Base-by-base conservation (phyloP, 2,888 invertebrate genomes). In the Agrenia bidenticulata region DNA sequence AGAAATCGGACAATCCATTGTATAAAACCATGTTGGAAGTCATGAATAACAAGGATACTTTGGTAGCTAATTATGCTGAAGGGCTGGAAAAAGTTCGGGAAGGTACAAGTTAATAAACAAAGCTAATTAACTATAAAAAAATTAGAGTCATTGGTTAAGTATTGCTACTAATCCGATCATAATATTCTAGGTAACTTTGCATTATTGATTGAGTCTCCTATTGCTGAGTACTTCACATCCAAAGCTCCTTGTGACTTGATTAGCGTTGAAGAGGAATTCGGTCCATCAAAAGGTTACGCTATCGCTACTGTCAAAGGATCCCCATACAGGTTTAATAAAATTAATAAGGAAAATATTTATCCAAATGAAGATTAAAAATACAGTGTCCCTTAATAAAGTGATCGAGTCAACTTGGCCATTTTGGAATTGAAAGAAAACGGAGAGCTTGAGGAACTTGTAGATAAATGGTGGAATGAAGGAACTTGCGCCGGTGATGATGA, bases 391-490 rank as follows among this genome's bases (percentile, higher is more conserved):
- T 49, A n/a, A 15, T 19, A n/a, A n/a, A 97, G 97, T 80, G 92
- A 94, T 79, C 88, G 88, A 68, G 88, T 98, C 62, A 98, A 97
- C 82, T 82, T 96, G 77, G 96, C 94, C 1, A 90, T 98, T 56
- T 83, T 96, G 68, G 87, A 89, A 64, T 82, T 96, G 73, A 90
- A 91, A 80, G 94, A 97, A 80, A 89, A 89, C 70, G 97, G 97
- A 1, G 94, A 94, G 78, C 82, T 99, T 74, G 88, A 91, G 61
- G 91, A 90, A 79, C 82, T 98, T 74, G 88, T 90, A 79, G 92
- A 93, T 78, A 92, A 91, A 82, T 98, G 98, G 97, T 97, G 92
- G 95, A 91, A 89, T 82, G 94, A 90, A 79, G 84, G 85, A 15
- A 67, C 67, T 42, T 74, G 74, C 59, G 56, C 64, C n/a, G 72